Evolutionary conservation across 2,888 invertebrate genomes (phyloP).

Genomic region (Drosophila nr. perissopoda): DNA sequence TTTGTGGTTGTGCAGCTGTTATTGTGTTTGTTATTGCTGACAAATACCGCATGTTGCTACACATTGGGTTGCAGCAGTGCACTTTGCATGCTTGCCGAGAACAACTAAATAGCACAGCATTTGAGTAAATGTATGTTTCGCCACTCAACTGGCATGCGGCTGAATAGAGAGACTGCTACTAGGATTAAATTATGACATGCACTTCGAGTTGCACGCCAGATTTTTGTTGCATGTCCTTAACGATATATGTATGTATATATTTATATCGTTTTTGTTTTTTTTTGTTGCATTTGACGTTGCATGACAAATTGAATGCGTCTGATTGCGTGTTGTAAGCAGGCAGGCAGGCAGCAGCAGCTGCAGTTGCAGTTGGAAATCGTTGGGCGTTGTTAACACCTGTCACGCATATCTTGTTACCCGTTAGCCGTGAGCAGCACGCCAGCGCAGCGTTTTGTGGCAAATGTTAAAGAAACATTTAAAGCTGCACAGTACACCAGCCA

Average conservation of each 20-base stretch:
- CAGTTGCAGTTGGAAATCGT: constrained; percentile 13
- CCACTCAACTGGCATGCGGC: constrained; percentile 21
- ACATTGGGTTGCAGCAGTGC: constrained; percentile 24
- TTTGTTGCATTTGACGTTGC: constrained; percentile 32
- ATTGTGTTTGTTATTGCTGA: constrained; percentile 8
- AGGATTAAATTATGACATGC: constrained; percentile 48
- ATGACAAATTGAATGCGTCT: constrained; percentile 43
- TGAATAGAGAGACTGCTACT: constrained; percentile 14
- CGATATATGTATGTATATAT: background rate
- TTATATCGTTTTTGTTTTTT: constrained; percentile 1
- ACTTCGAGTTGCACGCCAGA: constrained; percentile 40
- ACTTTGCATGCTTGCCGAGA: constrained; percentile 34
- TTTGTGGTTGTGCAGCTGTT: constrained; percentile 12
- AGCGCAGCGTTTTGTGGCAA: constrained; percentile 52
- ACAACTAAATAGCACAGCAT: constrained; percentile 16
- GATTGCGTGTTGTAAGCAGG: constrained; percentile 32
- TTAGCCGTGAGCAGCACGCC: constrained; percentile 20
- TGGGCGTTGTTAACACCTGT: constrained; percentile 60
- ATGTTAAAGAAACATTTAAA: constrained; percentile 56
- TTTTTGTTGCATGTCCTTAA: constrained; percentile 16
- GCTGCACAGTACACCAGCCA: background rate
- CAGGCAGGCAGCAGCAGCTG: background rate
- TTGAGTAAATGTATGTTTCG: constrained; percentile 18
- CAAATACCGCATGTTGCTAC: constrained; percentile 21
- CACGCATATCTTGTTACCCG: constrained; percentile 64